Evolutionary conservation across 2,888 invertebrate genomes (phyloP), one percentile per base, ranked within the genome.

Genomic region (Scelioninae gen. 1): DNA sequence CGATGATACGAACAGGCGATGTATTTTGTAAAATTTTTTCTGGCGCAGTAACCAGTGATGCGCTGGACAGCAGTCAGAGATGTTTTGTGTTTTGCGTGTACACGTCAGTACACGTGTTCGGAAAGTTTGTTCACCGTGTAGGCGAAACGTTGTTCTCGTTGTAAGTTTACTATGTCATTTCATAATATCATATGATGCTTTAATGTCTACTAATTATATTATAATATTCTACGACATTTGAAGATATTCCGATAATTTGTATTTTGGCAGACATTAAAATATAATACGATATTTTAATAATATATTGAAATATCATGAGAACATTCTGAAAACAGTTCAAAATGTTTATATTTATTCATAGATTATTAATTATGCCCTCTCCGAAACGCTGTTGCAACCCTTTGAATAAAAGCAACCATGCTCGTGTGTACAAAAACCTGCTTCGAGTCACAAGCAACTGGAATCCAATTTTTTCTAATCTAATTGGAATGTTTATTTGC

Each of bases 381-480:
- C 58, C 58, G 40, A 58, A 58, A 5, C 13, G 32, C 7, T 62
- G 62, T 11, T 62, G 62, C 32, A 62, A 62, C 13, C 62, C 62
- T 6, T 11, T 62, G 40, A 16, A 62, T 11, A 65, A 51, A 38
- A 8, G 8, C 13, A 65, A 34, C 3, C 65, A 65, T 23, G 47
- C 47, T 15, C 32, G 65, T 23, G 16, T 65, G 0, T 65, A 65
- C 47, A 65, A 65, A 23, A 51, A 51, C 6, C n/a, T 65, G n/a
- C 6, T 11, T 23, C 9, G 34, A 10, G 23, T 65, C 2, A 65
- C 32, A 23, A n/a, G 11, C 5, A 51, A 34, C 0, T 65, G 51
- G 49, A 34, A 65, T 23, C 11, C 34, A 10, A 65, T 49, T 34
- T 65, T 49, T 62, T n/a, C 15, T 31, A 34, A 49, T n/a, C 43